A percentile compares a stretch with the other conserved stretches of the same genome.
Evolutionary conservation across 2,113 vertebrate genomes (phyloP).

Genomic region (Cercocebus atys): DNA sequence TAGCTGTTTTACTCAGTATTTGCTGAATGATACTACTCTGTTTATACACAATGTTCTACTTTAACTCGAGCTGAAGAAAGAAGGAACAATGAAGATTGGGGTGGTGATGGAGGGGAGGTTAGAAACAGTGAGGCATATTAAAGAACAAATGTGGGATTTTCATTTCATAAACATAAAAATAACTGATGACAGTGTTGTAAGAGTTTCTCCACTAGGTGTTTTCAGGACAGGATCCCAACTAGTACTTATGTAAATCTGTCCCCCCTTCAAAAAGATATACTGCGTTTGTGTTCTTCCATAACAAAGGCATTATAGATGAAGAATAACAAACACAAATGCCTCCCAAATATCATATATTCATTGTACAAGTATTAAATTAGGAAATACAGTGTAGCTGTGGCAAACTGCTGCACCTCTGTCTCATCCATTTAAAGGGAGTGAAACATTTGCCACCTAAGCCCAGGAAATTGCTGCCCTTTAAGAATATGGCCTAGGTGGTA

Average conservation of each 20-base stretch:
- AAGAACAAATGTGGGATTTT: background rate
- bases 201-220: background rate
- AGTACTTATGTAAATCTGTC: background rate
- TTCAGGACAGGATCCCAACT: background rate
- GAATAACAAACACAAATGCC: background rate
- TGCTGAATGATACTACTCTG: background rate
- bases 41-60: too few relatives aligned
- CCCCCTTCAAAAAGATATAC: background rate
- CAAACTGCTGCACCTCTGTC: background rate
- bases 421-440: background rate
- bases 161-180: background rate
- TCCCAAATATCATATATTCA: background rate
- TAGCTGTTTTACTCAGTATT: background rate
- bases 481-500: accelerated
- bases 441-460: background rate
- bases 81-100: background rate
- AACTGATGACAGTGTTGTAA: background rate
- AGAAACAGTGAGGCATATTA: background rate
- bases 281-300: background rate
- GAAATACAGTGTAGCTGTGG: background rate
- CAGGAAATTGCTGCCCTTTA: background rate
- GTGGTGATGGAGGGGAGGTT: accelerated
- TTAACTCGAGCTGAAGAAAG: background rate
- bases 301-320: background rate
- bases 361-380: background rate